Evolutionary conservation across 2,888 invertebrate genomes (phyloP), one percentile per base, ranked within the genome.

Genomic region (Ganaspis brasiliensis): DNA sequence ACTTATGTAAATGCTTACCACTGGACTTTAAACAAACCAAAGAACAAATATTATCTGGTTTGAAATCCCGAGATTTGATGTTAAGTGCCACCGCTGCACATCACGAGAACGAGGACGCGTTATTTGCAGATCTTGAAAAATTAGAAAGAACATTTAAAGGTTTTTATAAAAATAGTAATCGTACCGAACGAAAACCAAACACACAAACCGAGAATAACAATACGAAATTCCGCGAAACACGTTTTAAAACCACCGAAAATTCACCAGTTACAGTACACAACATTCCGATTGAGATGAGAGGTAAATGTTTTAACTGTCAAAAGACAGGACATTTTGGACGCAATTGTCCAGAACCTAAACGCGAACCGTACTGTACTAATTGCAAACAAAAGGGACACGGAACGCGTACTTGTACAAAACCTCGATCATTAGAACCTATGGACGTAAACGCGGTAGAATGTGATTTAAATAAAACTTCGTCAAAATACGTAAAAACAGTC

Each of bases 401-500:
- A n/a, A 72, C 71, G 0, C 74, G 59, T 24, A 71, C 4, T 71
- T 78, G 73, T 45, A 14, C 12, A 6, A 73, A 75, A 61, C 73
- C 73, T 2, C 12, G 35, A 56, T 21, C 26, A 19, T 16, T 56
- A 21, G 49, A n/a, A 45, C 6, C 74, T 8, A 12, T 10, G 6
- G 67, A 45, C 5, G 31, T 73, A 12, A 73, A 73, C 31, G 16
- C 26, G 6, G 40, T 40, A 40, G 40, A 40, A 8, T 9, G 9
- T 12, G 9, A 3, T 8, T 40, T 40, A 40, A 40, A 40, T 12
- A 12, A 40, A 35, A 35, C 35, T 12, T 40, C 57, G 10, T 14
- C 71, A 2, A 82, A 82, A 76, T 83, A 83, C 49, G 14, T 81
- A 4, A 83, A 80, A 31, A 31, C 35, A 0, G 37, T 76, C 0